These are phyloP conservation scores for Suricata suricatta DNA, from an alignment of 2,113 vertebrate genomes.

Conservation along the genomic window DNA sequence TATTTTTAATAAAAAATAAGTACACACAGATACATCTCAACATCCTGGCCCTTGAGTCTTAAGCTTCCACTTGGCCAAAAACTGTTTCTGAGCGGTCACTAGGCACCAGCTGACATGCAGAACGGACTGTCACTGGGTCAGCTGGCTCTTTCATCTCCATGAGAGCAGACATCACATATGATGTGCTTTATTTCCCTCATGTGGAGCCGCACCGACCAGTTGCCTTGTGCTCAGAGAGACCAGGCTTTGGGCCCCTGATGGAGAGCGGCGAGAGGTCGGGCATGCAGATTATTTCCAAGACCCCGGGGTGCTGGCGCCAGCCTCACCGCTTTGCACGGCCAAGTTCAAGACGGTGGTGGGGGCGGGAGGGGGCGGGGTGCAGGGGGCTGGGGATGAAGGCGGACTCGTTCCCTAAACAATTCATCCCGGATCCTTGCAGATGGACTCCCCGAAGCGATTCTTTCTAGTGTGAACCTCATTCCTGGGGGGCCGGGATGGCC, in stretches of 20 bases:
- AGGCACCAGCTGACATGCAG: background rate
- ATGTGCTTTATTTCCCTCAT: background rate
- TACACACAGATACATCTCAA: background rate
- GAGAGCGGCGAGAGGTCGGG: background rate
- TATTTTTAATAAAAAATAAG: fast-evolving
- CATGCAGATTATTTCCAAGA: background rate
- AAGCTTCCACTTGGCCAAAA: background rate
- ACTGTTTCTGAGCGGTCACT: background rate
- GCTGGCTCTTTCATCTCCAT: background rate
- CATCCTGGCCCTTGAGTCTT: background rate
- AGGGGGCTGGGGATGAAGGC: background rate
- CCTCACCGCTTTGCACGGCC: background rate
- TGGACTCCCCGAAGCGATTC: background rate
- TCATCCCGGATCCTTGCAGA: background rate
- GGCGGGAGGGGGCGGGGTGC: background rate
- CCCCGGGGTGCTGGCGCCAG: background rate
- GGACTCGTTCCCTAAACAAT: background rate
- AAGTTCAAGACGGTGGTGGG: background rate
- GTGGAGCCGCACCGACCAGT: background rate
- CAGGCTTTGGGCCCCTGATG: fast-evolving
- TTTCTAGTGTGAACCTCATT: background rate
- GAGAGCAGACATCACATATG: background rate
- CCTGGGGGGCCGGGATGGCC: background rate
- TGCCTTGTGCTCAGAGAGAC: background rate
- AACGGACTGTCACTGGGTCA: background rate